Percentiles rank a stretch among this genome's conserved stretches.
Evolutionary conservation across 2,888 invertebrate species (phyloP).

Genomic region (Colostygia pectinataria): DNA sequence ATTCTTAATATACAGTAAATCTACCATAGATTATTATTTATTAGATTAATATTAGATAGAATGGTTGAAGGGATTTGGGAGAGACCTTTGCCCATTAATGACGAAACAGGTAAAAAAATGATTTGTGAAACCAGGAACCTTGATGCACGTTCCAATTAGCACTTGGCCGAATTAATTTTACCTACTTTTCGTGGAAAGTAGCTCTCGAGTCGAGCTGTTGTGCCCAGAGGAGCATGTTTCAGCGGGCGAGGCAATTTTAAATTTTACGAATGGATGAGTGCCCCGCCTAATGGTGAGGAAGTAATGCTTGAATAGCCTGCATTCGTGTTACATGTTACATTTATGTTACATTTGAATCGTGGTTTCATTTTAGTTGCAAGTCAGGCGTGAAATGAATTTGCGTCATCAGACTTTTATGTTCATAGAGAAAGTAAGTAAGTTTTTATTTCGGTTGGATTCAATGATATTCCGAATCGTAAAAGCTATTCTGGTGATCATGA

Average conservation of each 20-base stretch:
- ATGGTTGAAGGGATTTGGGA: too few species aligned
- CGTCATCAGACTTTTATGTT: too few species aligned
- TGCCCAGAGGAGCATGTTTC: conserved; percentile 14
- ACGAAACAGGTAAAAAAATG: too few species aligned
- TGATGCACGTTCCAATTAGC: neutral
- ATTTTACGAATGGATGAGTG: conserved; percentile 21
- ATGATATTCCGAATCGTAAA: too few species aligned
- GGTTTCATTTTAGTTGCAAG: neutral
- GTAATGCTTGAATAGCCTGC: conserved; percentile 15
- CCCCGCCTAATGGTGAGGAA: conserved; percentile 18
- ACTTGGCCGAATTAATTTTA: conserved; percentile 10
- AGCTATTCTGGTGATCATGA: too few species aligned
- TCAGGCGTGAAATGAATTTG: neutral
- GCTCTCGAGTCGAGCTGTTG: conserved; percentile 13
- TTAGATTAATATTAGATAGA: too few species aligned
- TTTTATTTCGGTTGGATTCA: too few species aligned
- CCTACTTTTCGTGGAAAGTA: conserved; percentile 14
- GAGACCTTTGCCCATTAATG: too few species aligned
- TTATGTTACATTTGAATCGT: conserved; percentile 5
- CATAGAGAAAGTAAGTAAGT: too few species aligned
- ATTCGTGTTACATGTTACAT: conserved; percentile 8
- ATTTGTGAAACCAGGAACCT: neutral
- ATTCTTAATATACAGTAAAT: too few species aligned
- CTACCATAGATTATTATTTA: too few species aligned
- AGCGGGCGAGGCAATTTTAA: conserved; percentile 20